Percentiles rank a stretch among this genome's conserved stretches.
Evolutionary conservation across 2,888 invertebrate genomes (phyloP).

Genomic region (Ectemnius continuus): DNA sequence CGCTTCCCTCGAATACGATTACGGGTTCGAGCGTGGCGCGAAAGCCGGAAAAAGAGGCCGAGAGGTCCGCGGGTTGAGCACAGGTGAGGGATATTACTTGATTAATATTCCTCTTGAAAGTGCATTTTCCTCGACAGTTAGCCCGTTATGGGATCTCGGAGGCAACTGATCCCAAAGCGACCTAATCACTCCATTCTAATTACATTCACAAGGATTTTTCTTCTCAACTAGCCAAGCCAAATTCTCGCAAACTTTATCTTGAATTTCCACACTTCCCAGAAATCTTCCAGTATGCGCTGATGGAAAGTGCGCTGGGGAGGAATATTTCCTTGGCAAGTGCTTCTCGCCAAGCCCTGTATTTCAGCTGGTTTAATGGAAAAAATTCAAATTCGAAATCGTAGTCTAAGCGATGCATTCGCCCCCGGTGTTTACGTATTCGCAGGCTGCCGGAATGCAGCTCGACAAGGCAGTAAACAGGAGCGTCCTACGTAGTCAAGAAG

Average conservation of each 20-base stretch:
- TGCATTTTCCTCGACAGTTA: not conserved
- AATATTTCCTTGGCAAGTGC: not conserved
- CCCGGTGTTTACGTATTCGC: not conserved
- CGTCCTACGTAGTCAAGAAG: not conserved
- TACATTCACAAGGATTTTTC: too few species aligned
- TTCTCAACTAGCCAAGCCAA: too few species aligned
- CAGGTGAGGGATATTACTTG: constrained; percentile 1
- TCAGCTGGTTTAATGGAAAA: not conserved
- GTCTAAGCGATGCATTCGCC: constrained; percentile 1
- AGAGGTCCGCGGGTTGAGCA: not conserved
- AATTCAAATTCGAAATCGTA: not conserved
- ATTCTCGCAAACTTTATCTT: too few species aligned
- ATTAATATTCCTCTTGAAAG: constrained; percentile 7
- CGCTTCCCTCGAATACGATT: constrained; percentile 14
- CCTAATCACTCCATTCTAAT: too few species aligned
- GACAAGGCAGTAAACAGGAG: not conserved
- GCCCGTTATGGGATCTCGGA: too few species aligned
- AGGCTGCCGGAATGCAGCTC: not conserved
- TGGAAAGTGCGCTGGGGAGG: not conserved
- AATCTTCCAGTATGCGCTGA: too few species aligned
- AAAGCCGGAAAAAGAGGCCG: constrained; percentile 15
- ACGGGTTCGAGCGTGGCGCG: constrained; percentile 9
- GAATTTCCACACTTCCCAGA: too few species aligned
- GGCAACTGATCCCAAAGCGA: too few species aligned
- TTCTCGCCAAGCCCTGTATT: not conserved